Base-by-base conservation (phyloP, 2,113 vertebrate species). In the Corythaeola cristata region DNA sequence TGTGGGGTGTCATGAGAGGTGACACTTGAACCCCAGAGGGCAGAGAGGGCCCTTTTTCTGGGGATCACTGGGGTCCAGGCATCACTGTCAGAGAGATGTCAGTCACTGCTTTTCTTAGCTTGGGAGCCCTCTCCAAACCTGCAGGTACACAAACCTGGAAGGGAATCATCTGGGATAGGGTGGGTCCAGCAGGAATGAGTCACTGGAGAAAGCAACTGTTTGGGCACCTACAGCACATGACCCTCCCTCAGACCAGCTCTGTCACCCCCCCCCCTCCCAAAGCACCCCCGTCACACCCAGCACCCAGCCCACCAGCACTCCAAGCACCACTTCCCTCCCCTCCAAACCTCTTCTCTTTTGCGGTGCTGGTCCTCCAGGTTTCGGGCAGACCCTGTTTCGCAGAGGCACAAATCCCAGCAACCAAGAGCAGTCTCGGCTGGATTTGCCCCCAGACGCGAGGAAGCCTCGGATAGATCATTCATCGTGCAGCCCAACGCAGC, bases 391-490 rank as follows among this genome's bases (percentile, higher is more conserved):
- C 33, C 80, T 49, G 37, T 83, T 88, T 71, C 9, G 4, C 47
- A 41, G 45, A 76, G 35, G 35, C 71, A 84, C 83, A n/a, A 68
- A 58, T 80, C 68, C 68, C 6, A 0, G 76, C 68, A 91, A 55
- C 83, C 0, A 0, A 11, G 39, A 85, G 67, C 49, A 19, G 35
- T 37, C 93, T 88, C 44, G 0, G 49, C 86, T 92, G 83, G 62
- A 68, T 90, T 95, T 94, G 86, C 73, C 80, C 85, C 63, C 32
- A 68, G 49, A 64, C 1, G 2, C 4, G 0, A 92, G 66, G 76
- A 90, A 87, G 69, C 73, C 76, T 87, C 27, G 79, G 83, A 92
- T 86, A 92, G 68, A 77, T 80, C 85, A 84, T 96, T 55, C 96
- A 94, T 94, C 5, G 30, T 72, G 86, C 90, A 92, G 90, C n/a